These are phyloP conservation scores for Balanococcus diminutus DNA, from an alignment of 2,888 invertebrate species.

Conservation along the genomic window DNA sequence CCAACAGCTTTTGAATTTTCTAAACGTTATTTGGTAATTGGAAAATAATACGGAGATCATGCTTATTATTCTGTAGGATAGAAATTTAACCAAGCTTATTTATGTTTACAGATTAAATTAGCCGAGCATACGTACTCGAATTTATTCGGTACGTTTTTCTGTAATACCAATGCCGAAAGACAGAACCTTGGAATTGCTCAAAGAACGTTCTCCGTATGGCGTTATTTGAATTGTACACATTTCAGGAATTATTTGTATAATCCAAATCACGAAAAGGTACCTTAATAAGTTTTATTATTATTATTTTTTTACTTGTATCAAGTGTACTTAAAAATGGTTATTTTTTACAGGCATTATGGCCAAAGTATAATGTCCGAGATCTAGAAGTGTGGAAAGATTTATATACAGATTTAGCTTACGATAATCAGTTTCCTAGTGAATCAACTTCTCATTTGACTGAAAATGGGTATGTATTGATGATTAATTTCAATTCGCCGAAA, in stretches of 20 bases:
- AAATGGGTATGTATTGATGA: slow-evolving; percentile 44
- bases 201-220: slow-evolving; percentile 85
- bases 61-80: neutral
- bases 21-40: slow-evolving; percentile 81
- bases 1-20: slow-evolving; percentile 96
- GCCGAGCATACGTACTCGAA: slow-evolving; percentile 95
- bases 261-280: slow-evolving; percentile 65
- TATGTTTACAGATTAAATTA: slow-evolving; percentile 78
- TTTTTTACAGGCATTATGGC: slow-evolving; percentile 77
- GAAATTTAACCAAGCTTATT: neutral
- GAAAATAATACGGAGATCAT: slow-evolving; percentile 59
- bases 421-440: slow-evolving; percentile 58
- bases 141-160: slow-evolving; percentile 95
- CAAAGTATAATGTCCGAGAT: slow-evolving; percentile 82
- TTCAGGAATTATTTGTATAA: slow-evolving; percentile 88
- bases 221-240: slow-evolving; percentile 76
- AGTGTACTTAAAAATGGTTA: neutral
- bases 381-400: slow-evolving; percentile 84
- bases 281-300: neutral
- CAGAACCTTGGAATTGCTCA: slow-evolving; percentile 69
- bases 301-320: neutral
- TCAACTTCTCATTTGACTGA: slow-evolving; percentile 45
- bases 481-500: neutral
- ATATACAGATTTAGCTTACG: slow-evolving; percentile 69
- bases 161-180: slow-evolving; percentile 82